Base-by-base conservation (phyloP, 2,888 invertebrate genomes). In the Protonemura montana region DNA sequence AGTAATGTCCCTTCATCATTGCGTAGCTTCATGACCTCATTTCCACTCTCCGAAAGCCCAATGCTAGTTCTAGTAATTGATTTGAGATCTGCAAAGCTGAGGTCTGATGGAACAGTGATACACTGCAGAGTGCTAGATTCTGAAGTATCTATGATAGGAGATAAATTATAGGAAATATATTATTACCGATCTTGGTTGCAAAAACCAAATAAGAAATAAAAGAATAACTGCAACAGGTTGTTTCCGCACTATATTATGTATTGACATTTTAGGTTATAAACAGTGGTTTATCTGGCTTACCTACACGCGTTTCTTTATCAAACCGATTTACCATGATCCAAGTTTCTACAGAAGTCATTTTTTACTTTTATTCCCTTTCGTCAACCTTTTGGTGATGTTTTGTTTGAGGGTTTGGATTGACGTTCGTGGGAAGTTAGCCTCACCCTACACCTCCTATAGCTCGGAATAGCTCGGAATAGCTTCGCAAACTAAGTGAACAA, bases 11-110 rank as follows among this genome's bases (percentile, higher is more conserved):
- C 84, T 3, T 84, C 84, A 10, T 16, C 3, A 16, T 59, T 84
- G 16, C 84, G 59, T 6, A 84, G 76, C 25, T 84, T 84, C 28
- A 84, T 42, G 21, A 84, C 84, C 84, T 84, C 76, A 10, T 76
- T 84, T 27, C 84, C 84, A 27, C 76, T 59, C 59, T 76, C 84
- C 13, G 76, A 2, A n/a, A 84, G 84, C 5, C 84, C 84, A 10
- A 84, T 28, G 28, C 27, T 42, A 7, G 84, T 21, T 59, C 76
- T 59, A 0, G 42, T 59, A 1, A 27, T 27, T 25, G 84, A 59
- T 76, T 84, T 84, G 1, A 84, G 21, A n/a, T 84, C 84, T 10
- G 59, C 21, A 25, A 76, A 84, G 30, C 29, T 76, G 28, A 84
- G 5, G 13, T 76, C 84, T 2, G 25, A 26, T 41, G 83, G 59